phyloP scores from a whole-genome alignment of 2,113 vertebrate genomes.

The Oxyura jamaicensis region DNA sequence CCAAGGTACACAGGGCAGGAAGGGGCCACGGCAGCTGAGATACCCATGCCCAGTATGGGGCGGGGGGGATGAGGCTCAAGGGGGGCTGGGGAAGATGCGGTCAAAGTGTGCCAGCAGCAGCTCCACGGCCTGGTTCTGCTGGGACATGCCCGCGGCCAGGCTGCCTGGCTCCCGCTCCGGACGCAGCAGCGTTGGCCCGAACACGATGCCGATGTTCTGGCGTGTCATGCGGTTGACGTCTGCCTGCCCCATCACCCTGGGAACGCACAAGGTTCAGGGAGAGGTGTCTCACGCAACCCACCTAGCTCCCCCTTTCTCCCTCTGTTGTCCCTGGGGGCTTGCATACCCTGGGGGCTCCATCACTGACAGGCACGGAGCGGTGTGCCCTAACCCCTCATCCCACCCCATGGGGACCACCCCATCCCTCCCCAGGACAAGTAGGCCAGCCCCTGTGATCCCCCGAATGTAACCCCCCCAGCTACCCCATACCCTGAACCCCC shows the following conservation, averaged over 20 bases:
- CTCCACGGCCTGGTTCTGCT: constrained; percentile 89
- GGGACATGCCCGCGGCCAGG: constrained; percentile 84
- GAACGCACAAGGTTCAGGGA: neutral
- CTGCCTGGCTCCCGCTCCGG: constrained; percentile 84
- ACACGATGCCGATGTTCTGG: constrained; percentile 95
- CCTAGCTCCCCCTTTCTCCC: neutral
- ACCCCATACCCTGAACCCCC: neutral
- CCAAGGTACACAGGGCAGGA: neutral
- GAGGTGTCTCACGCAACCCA: too few species aligned
- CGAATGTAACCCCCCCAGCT: neutral
- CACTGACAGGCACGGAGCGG: neutral
- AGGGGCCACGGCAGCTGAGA: too few species aligned
- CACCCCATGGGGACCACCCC: accelerated
- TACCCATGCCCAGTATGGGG: too few species aligned
- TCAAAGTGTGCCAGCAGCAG: constrained; percentile 86
- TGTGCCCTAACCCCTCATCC: neutral
- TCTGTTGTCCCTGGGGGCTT: too few species aligned
- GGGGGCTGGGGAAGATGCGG: constrained; percentile 73
- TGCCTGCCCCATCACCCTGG: constrained; percentile 84
- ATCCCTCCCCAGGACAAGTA: neutral
- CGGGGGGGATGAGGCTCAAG: neutral
- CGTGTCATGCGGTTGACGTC: constrained; percentile 89
- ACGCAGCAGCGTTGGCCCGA: constrained; percentile 90
- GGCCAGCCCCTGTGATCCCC: neutral
- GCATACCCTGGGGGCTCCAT: too few species aligned